Percentiles rank a stretch among this genome's conserved stretches.
Evolutionary conservation across 2,888 invertebrate genomes (phyloP).

Genomic region (Nemurella pictetii): DNA sequence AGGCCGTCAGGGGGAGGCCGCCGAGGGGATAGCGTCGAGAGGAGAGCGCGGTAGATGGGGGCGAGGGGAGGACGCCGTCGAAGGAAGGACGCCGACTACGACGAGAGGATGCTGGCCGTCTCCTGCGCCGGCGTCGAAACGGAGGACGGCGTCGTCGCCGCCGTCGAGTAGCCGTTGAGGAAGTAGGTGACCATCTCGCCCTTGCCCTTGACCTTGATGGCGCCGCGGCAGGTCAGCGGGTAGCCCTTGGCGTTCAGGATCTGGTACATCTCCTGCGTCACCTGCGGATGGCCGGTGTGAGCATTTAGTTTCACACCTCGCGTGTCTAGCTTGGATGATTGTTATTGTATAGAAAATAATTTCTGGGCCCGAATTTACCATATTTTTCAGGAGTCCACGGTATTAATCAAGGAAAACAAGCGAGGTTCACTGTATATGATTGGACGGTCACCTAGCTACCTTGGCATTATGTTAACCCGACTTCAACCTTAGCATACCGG

Average conservation of each 20-base stretch:
- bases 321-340: too few species aligned
- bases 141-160: constrained; percentile 35
- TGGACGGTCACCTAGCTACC: too few species aligned
- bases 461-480: too few species aligned
- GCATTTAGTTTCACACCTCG: too few species aligned
- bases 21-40: neutral
- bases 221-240: constrained; percentile 80
- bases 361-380: too few species aligned
- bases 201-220: constrained; percentile 90
- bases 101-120: neutral
- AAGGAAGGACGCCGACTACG: neutral
- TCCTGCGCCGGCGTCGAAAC: constrained; percentile 38
- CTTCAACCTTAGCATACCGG: too few species aligned
- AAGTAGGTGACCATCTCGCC: constrained; percentile 93
- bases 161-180: constrained; percentile 57
- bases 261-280: constrained; percentile 86
- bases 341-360: too few species aligned
- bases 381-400: too few species aligned
- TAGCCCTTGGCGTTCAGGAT: constrained; percentile 78
- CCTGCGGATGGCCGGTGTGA: too few species aligned
- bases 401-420: too few species aligned
- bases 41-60: too few species aligned
- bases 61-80: neutral
- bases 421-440: too few species aligned
- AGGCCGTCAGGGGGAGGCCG: neutral